phyloP scores from a whole-genome alignment of 2,113 vertebrate species.

The Epinephelus moara region DNA sequence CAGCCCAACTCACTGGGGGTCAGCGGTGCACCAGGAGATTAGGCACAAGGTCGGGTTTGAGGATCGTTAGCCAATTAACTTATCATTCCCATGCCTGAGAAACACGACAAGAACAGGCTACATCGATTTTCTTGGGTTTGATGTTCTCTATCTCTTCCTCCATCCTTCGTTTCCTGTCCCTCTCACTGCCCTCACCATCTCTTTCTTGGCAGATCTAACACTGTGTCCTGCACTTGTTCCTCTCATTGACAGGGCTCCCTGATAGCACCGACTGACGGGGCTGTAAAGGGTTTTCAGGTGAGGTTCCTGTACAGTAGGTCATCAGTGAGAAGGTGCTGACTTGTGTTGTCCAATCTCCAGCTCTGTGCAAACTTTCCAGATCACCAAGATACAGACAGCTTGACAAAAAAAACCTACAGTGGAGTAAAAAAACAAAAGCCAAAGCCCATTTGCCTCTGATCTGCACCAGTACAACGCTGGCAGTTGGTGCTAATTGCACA shows the following conservation, averaged over 20 bases:
- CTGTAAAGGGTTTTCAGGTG: constrained; percentile 34
- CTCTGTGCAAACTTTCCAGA: constrained; percentile 22
- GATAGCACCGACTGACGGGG: constrained; percentile 37
- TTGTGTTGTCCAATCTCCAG: constrained; percentile 14
- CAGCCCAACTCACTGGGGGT: constrained; percentile 32
- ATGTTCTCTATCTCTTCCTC: constrained; percentile 61
- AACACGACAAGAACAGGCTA: constrained; percentile 62
- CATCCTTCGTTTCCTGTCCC: constrained; percentile 35
- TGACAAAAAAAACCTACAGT: not conserved
- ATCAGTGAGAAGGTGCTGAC: constrained; percentile 31
- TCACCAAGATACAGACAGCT: constrained; percentile 6
- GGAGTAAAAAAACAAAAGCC: not conserved
- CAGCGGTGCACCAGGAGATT: constrained; percentile 63
- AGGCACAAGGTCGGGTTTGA: constrained; percentile 60
- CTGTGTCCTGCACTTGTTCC: constrained; percentile 23
- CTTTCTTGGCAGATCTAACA: constrained; percentile 32
- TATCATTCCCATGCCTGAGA: constrained; percentile 71
- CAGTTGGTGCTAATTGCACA: constrained; percentile 36
- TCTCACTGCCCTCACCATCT: constrained; percentile 21
- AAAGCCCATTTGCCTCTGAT: constrained; percentile 36
- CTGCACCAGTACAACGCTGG: constrained; percentile 26
- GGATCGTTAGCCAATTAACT: constrained; percentile 80
- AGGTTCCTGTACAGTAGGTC: constrained; percentile 31
- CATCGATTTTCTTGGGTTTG: constrained; percentile 79
- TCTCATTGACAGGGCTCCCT: constrained; percentile 34